Conservation (phyloP, 2,888 invertebrate species). For the Patella depressa region DNA sequence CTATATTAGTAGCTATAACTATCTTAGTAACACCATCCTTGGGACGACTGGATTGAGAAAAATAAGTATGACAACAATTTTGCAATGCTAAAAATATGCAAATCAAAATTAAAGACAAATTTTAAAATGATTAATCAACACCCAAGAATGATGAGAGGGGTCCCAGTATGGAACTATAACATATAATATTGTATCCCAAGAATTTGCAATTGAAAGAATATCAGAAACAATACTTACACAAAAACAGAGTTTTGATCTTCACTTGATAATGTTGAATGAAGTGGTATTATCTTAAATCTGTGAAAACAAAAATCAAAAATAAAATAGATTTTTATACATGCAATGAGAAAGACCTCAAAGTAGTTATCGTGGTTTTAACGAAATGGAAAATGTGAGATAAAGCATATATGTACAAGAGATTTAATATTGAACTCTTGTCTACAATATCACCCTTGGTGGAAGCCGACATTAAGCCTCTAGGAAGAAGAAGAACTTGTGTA, state of each 20-base stretch:
- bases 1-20: slow-evolving; percentile 90
- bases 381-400: too few relatives aligned
- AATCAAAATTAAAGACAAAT: background rate
- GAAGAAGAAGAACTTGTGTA: too few relatives aligned
- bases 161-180: background rate
- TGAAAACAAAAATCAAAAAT: slow-evolving; percentile 68
- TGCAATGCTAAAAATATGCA: background rate
- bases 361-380: too few relatives aligned
- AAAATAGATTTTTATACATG: background rate
- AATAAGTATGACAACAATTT: background rate
- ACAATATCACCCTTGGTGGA: too few relatives aligned
- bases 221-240: slow-evolving; percentile 61
- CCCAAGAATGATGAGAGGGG: background rate
- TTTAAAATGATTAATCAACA: background rate
- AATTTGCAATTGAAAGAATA: background rate
- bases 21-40: slow-evolving; percentile 75
- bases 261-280: slow-evolving; percentile 90
- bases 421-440: too few relatives aligned
- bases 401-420: too few relatives aligned
- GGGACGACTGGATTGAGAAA: slow-evolving; percentile 73
- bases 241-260: slow-evolving; percentile 86
- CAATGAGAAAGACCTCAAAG: too few relatives aligned
- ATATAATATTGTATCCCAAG: background rate
- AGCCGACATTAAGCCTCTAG: too few relatives aligned
- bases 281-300: slow-evolving; percentile 78